Evolutionary conservation across 2,888 invertebrate genomes (phyloP).

Genomic region (Catocala fraxini): DNA sequence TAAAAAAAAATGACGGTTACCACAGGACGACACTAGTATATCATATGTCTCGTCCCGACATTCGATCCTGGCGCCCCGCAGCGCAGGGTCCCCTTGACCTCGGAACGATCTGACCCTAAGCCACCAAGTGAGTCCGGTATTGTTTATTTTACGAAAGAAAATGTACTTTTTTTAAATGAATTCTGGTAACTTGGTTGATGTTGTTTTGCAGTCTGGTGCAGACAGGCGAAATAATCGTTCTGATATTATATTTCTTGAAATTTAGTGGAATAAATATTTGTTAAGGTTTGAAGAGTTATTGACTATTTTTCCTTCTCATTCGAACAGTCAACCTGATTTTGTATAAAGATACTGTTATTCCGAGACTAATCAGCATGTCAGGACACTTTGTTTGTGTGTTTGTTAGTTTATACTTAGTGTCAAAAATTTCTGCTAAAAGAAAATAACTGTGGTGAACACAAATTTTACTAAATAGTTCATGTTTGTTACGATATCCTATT

Average conservation of each 20-base stretch:
- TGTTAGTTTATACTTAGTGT: too few species aligned
- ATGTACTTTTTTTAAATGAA: neutral
- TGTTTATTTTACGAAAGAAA: constrained; percentile 28
- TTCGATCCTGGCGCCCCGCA: constrained; percentile 37
- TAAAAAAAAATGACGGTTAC: neutral
- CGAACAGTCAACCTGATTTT: too few species aligned
- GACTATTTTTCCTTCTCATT: too few species aligned
- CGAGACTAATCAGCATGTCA: too few species aligned
- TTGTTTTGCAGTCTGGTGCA: neutral
- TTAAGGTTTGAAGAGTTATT: neutral
- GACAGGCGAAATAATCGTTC: neutral
- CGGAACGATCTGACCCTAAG: constrained; percentile 28
- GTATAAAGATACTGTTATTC: too few species aligned
- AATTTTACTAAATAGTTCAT: too few species aligned
- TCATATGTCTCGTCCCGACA: constrained; percentile 26
- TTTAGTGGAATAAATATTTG: neutral
- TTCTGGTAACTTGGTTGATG: neutral
- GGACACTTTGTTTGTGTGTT: too few species aligned
- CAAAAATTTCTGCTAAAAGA: too few species aligned
- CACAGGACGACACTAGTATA: constrained; percentile 14
- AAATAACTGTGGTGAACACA: too few species aligned
- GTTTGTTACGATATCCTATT: too few species aligned
- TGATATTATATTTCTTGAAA: neutral
- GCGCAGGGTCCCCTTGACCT: constrained; percentile 42
- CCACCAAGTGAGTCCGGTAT: constrained; percentile 22